Evolutionary conservation across 2,888 invertebrate genomes (phyloP).

Genomic region (Macrophya alboannulata): DNA sequence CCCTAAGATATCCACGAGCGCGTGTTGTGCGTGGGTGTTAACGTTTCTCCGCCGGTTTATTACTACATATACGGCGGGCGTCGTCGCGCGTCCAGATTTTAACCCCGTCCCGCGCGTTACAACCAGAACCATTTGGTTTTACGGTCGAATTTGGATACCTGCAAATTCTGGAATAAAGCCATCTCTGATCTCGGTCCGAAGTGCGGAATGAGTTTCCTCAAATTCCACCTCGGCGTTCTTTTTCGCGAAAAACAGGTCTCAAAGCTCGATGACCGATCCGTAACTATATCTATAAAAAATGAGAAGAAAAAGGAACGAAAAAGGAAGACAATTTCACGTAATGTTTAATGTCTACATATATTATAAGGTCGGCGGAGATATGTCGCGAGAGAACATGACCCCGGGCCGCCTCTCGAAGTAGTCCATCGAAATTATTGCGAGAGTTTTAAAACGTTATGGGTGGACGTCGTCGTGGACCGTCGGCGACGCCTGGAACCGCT

Average conservation of each 20-base stretch:
- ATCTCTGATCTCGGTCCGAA: not conserved
- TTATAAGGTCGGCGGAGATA: conserved; percentile 17
- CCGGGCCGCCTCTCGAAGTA: conserved; percentile 37
- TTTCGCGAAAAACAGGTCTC: not conserved
- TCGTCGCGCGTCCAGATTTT: conserved; percentile 57
- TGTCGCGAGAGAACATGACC: conserved; percentile 27
- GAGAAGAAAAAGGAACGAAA: no score
- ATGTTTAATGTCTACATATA: not conserved
- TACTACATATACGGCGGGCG: conserved; percentile 58
- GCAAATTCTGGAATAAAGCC: conserved; percentile 63
- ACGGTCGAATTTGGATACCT: conserved; percentile 67
- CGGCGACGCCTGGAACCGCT: not conserved
- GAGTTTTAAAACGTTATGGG: conserved; percentile 19
- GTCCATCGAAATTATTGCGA: conserved; percentile 43
- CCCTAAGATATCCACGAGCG: not conserved
- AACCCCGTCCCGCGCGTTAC: conserved; percentile 61
- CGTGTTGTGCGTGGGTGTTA: conserved; percentile 66
- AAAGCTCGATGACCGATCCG: not conserved
- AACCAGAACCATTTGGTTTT: conserved; percentile 69
- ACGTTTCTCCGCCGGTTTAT: conserved; percentile 66
- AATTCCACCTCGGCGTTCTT: not conserved
- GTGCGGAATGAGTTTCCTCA: not conserved
- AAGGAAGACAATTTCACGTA: not conserved
- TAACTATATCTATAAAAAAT: not conserved
- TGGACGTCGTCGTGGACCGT: not conserved